A percentile compares a stretch with the other conserved stretches of the same genome.
Evolutionary conservation across 2,888 invertebrate genomes (phyloP).

Genomic region (Cheilosia variabilis): DNA sequence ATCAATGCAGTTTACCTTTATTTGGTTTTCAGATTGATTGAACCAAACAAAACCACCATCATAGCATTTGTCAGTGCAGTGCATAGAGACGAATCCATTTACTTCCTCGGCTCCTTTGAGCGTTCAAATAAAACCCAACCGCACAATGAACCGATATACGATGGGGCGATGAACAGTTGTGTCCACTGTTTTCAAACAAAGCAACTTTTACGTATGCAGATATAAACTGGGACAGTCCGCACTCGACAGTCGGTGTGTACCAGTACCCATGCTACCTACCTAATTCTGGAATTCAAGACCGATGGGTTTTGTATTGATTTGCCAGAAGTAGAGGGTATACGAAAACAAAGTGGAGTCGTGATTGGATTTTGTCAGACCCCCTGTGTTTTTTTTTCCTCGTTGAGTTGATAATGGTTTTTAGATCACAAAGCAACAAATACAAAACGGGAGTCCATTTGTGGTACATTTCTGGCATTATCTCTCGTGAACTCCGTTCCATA

Average conservation of each 20-base stretch:
- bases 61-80: constrained; percentile 33
- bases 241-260: too few species aligned
- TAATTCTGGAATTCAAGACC: constrained; percentile 36
- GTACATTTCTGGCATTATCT: background rate
- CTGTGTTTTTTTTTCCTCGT: constrained; percentile 4
- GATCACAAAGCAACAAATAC: constrained; percentile 1
- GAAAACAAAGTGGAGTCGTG: constrained; percentile 58
- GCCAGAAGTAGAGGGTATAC: constrained; percentile 21
- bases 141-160: constrained; percentile 36
- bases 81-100: constrained; percentile 59
- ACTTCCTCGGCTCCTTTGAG: constrained; percentile 68
- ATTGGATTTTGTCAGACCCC: constrained; percentile 52
- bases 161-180: constrained; percentile 2
- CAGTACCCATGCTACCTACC: too few species aligned
- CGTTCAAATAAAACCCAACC: constrained; percentile 64
- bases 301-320: constrained; percentile 53
- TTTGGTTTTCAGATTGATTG: constrained; percentile 74
- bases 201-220: constrained; percentile 34
- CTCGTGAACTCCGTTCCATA: background rate
- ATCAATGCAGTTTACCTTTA: constrained; percentile 73
- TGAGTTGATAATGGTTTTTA: constrained; percentile 44
- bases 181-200: constrained; percentile 52
- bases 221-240: constrained; percentile 53
- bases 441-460: background rate
- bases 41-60: constrained; percentile 62